Evolutionary conservation across 2,113 vertebrate species (phyloP).

Genomic region (Hippolais icterina): DNA sequence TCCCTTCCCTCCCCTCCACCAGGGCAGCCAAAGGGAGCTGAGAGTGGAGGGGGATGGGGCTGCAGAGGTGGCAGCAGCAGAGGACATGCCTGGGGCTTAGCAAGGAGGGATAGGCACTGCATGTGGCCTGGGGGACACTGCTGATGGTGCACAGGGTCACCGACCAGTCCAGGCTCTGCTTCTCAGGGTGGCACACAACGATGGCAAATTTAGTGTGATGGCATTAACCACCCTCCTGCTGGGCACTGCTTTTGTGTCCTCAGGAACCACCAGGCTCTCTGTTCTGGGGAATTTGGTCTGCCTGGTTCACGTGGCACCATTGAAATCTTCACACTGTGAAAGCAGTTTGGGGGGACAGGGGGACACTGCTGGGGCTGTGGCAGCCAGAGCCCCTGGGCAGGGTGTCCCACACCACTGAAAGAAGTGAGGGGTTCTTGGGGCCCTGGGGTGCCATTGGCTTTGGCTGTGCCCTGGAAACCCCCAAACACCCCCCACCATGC

Average conservation of each 20-base stretch:
- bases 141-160: neutral
- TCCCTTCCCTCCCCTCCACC: neutral
- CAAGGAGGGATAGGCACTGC: neutral
- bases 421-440: neutral
- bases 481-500: fast-evolving
- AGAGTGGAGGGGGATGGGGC: fast-evolving
- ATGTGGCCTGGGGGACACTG: neutral
- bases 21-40: neutral
- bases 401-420: neutral
- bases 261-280: neutral
- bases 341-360: fast-evolving
- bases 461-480: neutral
- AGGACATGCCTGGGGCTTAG: neutral
- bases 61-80: neutral
- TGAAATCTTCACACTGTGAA: neutral
- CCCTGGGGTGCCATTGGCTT: fast-evolving
- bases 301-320: neutral
- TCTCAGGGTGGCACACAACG: fast-evolving
- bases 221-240: neutral
- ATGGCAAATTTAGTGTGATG: neutral
- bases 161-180: fast-evolving
- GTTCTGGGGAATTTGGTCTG: fast-evolving
- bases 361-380: neutral
- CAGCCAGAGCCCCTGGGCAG: neutral
- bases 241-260: neutral